A percentile compares a stretch with the other conserved stretches of the same genome.
Conservation (phyloP, 1,140 invertebrate species). For the Chironomus striatipennis region DNA sequence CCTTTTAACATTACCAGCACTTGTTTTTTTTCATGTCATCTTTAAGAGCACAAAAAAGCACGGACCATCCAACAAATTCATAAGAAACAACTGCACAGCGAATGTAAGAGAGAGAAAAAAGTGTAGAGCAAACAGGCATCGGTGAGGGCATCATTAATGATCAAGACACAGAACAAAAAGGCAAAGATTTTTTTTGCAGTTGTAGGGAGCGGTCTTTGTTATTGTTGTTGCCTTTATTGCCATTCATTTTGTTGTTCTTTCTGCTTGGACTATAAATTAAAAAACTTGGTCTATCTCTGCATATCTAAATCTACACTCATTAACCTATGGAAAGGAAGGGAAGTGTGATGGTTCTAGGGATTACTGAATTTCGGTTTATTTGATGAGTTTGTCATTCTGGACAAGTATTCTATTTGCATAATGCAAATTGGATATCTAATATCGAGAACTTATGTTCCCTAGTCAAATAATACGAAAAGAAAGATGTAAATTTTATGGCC, state of each 20-base stretch:
- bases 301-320: constrained; percentile 9
- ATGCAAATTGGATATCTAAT: too few species aligned
- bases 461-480: neutral
- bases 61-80: neutral
- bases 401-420: too few species aligned
- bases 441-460: too few species aligned
- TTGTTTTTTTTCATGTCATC: too few species aligned
- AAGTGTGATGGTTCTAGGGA: neutral
- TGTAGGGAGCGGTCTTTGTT: neutral
- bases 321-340: neutral
- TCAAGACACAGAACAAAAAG: neutral
- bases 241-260: neutral
- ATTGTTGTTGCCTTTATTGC: neutral
- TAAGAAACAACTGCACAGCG: neutral
- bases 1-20: too few species aligned
- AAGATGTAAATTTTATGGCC: constrained; percentile 9
- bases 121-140: neutral
- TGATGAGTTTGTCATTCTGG: too few species aligned
- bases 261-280: neutral
- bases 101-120: too few species aligned
- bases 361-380: too few species aligned
- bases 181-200: neutral
- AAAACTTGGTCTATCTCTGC: constrained; percentile 1
- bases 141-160: neutral
- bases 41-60: too few species aligned